These are phyloP conservation scores for Indicator indicator DNA, from an alignment of 2,113 vertebrate genomes.

Conservation along the genomic window DNA sequence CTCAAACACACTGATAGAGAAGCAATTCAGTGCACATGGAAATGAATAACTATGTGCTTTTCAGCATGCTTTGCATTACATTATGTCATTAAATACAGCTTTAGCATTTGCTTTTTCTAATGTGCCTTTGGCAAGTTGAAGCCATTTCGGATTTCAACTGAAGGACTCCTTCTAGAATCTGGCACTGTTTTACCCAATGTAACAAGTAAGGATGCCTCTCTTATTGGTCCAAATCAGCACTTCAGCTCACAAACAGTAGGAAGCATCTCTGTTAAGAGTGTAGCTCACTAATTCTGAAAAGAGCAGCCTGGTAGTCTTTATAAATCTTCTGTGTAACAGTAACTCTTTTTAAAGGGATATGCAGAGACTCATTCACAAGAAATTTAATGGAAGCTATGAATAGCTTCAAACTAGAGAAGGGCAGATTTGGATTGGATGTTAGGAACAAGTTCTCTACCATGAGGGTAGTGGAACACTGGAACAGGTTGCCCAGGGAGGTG, in stretches of 20 bases:
- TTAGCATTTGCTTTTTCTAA: neutral
- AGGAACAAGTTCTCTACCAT: too few species aligned
- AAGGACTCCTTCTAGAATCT: neutral
- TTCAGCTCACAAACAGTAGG: neutral
- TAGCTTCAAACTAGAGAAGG: too few species aligned
- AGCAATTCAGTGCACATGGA: neutral
- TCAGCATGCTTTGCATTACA: neutral
- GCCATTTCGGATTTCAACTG: neutral
- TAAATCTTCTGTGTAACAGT: too few species aligned
- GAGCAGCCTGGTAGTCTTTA: neutral
- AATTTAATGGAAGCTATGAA: neutral
- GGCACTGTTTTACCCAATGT: neutral
- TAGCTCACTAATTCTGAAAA: neutral
- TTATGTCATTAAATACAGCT: neutral
- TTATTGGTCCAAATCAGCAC: neutral
- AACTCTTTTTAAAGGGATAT: neutral
- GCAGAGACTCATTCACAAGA: neutral
- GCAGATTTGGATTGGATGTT: too few species aligned
- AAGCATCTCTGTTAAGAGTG: neutral
- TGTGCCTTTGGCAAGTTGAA: neutral
- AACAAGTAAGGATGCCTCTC: neutral
- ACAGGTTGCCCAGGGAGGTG: too few species aligned
- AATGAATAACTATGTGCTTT: neutral
- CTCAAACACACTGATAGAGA: neutral
- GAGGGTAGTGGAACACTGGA: too few species aligned